A percentile compares a stretch with the other conserved stretches of the same genome.
Conservation (phyloP, 2,797 vertebrate genomes). For the Labeo calbasu region DNA sequence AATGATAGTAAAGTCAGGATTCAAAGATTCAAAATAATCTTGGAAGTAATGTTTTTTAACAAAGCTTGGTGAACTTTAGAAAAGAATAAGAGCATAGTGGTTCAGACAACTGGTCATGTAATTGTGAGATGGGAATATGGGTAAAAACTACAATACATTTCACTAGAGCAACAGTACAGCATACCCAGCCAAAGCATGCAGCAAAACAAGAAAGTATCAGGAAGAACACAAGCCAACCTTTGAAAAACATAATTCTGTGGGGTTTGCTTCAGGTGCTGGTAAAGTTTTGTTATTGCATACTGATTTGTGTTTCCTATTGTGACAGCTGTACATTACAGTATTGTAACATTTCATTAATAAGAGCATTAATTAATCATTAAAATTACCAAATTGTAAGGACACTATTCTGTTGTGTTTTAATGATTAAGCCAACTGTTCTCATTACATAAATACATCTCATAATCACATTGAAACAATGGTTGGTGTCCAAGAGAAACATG, state of each 20-base stretch:
- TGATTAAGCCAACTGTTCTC: background rate
- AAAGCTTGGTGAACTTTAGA: slow-evolving; percentile 56
- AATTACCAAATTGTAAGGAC: background rate
- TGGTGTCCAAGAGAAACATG: background rate
- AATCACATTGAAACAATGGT: background rate
- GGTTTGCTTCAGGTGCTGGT: background rate
- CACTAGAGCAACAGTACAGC: background rate
- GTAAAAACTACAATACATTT: slow-evolving; percentile 1
- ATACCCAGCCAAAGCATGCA: background rate
- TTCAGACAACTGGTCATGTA: background rate
- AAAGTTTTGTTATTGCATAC: background rate
- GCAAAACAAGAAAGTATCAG: background rate
- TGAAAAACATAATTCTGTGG: background rate
- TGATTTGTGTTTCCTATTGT: too few relatives aligned
- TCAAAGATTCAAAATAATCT: background rate
- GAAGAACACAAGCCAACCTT: background rate
- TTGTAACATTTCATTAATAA: background rate
- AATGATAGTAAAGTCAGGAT: background rate
- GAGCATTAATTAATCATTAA: background rate
- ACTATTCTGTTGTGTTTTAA: background rate
- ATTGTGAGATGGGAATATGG: background rate
- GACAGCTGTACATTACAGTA: too few relatives aligned
- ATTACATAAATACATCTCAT: background rate
- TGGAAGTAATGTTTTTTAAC: background rate
- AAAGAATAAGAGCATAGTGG: background rate